These are phyloP conservation scores for Clavelina lepadiformis DNA, from an alignment of 23 tunicate species.

Conservation along the genomic window DNA sequence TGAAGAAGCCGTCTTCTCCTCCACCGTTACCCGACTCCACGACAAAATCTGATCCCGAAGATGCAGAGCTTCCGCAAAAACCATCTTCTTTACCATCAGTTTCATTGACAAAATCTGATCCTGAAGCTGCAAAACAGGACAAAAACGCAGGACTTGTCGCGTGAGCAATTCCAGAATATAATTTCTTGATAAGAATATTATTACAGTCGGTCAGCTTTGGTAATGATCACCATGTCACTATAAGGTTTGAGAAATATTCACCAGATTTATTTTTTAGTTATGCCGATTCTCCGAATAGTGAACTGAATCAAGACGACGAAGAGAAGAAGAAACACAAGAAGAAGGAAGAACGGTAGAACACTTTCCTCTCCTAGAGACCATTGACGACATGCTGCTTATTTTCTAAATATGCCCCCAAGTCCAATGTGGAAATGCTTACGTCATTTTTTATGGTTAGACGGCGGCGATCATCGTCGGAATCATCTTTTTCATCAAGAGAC, in stretches of 20 bases:
- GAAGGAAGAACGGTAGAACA: background rate
- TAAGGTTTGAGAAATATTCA: background rate
- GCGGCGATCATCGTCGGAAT: slow-evolving; percentile 19
- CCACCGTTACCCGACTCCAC: slow-evolving; percentile 58
- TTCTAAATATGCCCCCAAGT: too few species aligned
- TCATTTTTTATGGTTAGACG: slow-evolving; percentile 5
- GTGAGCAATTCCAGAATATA: too few species aligned
- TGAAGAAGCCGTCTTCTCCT: slow-evolving; percentile 21
- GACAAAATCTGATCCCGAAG: slow-evolving; percentile 45
- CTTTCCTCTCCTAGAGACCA: background rate
- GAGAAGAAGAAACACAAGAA: background rate
- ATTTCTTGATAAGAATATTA: too few species aligned
- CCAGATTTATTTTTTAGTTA: background rate
- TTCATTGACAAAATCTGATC: background rate
- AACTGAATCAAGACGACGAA: too few species aligned
- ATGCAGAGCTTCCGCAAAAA: too few species aligned
- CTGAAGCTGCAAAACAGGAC: slow-evolving; percentile 1
- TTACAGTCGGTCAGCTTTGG: too few species aligned
- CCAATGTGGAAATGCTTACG: too few species aligned
- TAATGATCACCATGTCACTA: too few species aligned
- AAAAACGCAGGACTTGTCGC: slow-evolving; percentile 12
- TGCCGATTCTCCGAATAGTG: slow-evolving; percentile 7
- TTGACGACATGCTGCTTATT: background rate
- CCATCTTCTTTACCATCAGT: background rate
- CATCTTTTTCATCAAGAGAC: slow-evolving; percentile 17